Conservation (phyloP, 2,797 vertebrate genomes). For the Choloepus didactylus region DNA sequence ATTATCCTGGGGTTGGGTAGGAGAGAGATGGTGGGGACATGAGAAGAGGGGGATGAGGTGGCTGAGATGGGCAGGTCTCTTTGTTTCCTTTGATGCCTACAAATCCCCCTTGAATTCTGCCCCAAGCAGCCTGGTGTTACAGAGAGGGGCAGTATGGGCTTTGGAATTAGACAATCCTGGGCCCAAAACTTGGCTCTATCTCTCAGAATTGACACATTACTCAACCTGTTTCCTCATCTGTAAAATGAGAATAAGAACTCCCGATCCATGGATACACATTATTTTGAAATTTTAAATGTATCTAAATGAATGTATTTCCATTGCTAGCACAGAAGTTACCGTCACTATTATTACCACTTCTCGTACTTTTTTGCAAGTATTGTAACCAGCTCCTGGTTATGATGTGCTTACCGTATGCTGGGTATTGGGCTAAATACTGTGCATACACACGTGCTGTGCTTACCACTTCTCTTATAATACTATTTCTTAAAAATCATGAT, state of each 20-base stretch:
- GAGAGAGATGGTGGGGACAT: neutral
- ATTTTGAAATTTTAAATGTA: slow-evolving; percentile 51
- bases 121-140: neutral
- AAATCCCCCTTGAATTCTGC: neutral
- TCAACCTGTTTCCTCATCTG: neutral
- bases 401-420: neutral
- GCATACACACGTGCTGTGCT: neutral
- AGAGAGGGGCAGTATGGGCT: neutral
- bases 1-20: neutral
- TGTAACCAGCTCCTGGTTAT: neutral
- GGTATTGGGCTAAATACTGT: neutral
- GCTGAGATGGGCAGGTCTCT: too few relatives aligned
- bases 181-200: neutral
- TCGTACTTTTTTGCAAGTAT: neutral
- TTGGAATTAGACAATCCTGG: neutral
- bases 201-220: neutral
- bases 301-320: neutral
- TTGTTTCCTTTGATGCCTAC: neutral
- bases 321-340: neutral
- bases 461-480: neutral
- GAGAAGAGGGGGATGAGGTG: neutral
- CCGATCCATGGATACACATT: neutral
- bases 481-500: neutral
- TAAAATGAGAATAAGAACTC: neutral
- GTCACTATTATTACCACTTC: neutral